These are phyloP conservation scores for Canis aureus DNA, from an alignment of 2,113 vertebrate genomes.

Conservation along the genomic window DNA sequence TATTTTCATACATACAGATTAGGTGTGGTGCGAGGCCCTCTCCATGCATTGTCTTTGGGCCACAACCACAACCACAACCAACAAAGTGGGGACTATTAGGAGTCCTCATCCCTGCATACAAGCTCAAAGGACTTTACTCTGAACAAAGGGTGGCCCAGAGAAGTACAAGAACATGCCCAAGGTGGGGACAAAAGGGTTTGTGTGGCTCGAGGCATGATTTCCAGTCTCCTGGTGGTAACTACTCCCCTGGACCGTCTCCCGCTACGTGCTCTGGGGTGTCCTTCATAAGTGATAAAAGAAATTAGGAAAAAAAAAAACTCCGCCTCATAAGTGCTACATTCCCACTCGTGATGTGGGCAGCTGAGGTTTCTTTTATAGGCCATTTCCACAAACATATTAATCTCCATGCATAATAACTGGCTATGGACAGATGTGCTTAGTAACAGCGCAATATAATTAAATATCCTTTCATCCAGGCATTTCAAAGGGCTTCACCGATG, in stretches of 20 bases:
- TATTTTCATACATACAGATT: background rate
- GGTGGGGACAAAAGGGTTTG: background rate
- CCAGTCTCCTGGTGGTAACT: background rate
- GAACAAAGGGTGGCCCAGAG: background rate
- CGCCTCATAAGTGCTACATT: background rate
- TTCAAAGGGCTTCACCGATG: conserved; percentile 41
- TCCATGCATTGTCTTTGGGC: background rate
- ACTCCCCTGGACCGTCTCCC: background rate
- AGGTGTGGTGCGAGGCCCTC: background rate
- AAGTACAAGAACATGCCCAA: background rate
- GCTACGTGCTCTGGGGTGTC: background rate
- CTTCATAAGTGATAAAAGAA: conserved; percentile 8
- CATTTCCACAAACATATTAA: background rate
- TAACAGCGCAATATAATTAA: background rate
- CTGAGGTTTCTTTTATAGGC: background rate
- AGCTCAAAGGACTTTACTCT: background rate
- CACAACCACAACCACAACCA: background rate
- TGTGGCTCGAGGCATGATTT: background rate
- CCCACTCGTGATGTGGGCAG: background rate
- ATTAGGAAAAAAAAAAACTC: background rate
- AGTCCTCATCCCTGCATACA: background rate
- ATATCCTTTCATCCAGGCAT: background rate
- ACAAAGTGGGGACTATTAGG: background rate
- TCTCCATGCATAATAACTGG: background rate
- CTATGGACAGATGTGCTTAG: background rate